Base-by-base conservation (phyloP, 2,113 vertebrate genomes). In the Etheostoma spectabile region DNA sequence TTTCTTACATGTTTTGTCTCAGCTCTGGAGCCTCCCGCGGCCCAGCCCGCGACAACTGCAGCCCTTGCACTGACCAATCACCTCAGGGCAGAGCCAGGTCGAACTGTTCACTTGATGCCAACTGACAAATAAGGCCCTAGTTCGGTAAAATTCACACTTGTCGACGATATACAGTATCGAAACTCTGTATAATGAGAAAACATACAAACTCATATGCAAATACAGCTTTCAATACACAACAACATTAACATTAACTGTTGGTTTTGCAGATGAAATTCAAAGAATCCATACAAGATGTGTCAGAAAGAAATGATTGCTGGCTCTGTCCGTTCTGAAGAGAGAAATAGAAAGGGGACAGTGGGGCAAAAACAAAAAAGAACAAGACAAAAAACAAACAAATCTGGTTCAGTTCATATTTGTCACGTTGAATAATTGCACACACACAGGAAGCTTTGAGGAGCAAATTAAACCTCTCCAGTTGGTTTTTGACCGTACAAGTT, bases 181-280 rank as follows among this genome's bases (percentile, higher is more conserved):
- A 89, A 92, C 52, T 86, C 80, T 76, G 82, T 73, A 87, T 89
- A 83, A 91, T 88, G 77, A 92, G 69, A 86, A 85, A 78, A 86
- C 77, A 83, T 87, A 92, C 66, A 82, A 88, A 92, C 46, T 38
- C 72, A 85, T 85, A 88, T 68, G 86, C 79, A 89, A 89, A 92
- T 86, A 91, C 87, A 92, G 77, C 77, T 91, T 92, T 90, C 83
- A 90, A 77, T 82, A 84, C 57, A 91, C 89, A 91, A 81, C 51
- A 61, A 85, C 81, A 82, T 86, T 91, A 68, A 93, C 71, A 76
- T 82, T 79, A 86, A 88, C 81, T 74, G 82, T 85, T 80, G 77
- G 33, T 86, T 92, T 86, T 87, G 86, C 82, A 88, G 84, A 84
- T 86, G 85, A 88, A 88, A 90, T 78, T 90, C 85, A 82, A 90